phyloP scores from a whole-genome alignment of 92 coral and sea anemone species.

The Scolanthus callimorphus region DNA sequence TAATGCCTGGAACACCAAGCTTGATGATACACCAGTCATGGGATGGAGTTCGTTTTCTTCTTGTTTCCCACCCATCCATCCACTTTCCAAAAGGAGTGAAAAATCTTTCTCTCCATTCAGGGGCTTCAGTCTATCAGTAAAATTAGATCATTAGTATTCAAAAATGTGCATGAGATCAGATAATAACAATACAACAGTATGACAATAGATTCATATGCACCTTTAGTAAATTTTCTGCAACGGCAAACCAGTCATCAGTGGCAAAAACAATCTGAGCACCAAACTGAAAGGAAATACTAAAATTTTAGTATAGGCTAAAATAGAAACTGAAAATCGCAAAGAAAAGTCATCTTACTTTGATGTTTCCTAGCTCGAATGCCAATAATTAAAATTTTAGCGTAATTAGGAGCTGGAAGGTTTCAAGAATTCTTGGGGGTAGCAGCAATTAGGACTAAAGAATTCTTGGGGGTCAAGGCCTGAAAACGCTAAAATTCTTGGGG shows the following conservation, averaged over 20 bases:
- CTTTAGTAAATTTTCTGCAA: constrained; percentile 76
- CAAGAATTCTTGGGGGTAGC: too few species aligned
- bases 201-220: too few species aligned
- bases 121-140: constrained; percentile 27
- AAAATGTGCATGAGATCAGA: too few species aligned
- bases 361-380: too few species aligned
- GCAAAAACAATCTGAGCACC: constrained; percentile 68
- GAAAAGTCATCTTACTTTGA: too few species aligned
- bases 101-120: constrained; percentile 81
- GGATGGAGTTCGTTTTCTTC: constrained; percentile 72
- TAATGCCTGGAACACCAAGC: constrained; percentile 74
- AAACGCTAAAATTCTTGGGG: too few species aligned
- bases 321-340: background rate
- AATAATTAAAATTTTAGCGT: too few species aligned
- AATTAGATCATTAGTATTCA: too few species aligned
- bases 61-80: constrained; percentile 98
- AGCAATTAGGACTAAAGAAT: too few species aligned
- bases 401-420: too few species aligned
- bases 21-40: constrained; percentile 87
- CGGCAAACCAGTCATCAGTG: constrained; percentile 88
- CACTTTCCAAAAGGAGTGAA: constrained; percentile 81
- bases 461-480: too few species aligned
- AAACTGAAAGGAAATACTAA: constrained; percentile 21
- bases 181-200: too few species aligned
- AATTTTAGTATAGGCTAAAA: background rate